Percentiles rank a stretch among this genome's conserved stretches.
phyloP scores from a whole-genome alignment of 2,797 vertebrate species.

The Sciurus carolinensis region DNA sequence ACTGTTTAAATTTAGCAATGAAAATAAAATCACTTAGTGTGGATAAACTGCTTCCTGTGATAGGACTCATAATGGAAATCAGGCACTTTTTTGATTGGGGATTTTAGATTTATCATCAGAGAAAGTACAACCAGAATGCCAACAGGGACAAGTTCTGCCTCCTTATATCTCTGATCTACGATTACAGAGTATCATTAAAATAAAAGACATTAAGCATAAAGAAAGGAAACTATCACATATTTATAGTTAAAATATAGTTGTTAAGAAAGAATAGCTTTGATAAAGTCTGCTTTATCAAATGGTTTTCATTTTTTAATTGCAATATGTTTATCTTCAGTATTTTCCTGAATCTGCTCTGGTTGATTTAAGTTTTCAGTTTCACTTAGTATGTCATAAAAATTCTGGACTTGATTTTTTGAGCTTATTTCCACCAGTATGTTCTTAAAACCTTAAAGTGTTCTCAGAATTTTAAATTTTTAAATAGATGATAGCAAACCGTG shows the following conservation, averaged over 20 bases:
- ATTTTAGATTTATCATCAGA: slow-evolving; percentile 31
- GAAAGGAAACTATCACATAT: neutral
- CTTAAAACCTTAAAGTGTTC: neutral
- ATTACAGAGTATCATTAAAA: neutral
- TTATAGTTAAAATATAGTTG: neutral
- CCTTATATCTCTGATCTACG: neutral
- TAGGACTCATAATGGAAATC: neutral
- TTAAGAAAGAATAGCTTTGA: neutral
- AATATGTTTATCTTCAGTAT: neutral
- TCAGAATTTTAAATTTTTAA: slow-evolving; percentile 25
- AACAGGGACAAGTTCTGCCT: neutral
- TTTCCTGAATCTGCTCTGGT: neutral
- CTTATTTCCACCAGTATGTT: neutral
- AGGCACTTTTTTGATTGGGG: neutral
- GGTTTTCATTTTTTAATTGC: neutral
- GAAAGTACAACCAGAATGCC: neutral
- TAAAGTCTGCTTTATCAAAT: neutral
- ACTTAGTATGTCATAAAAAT: neutral
- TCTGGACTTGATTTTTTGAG: neutral
- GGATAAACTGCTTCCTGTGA: neutral
- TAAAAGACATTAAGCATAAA: neutral
- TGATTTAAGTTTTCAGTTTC: neutral
- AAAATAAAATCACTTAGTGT: neutral
- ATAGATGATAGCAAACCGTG: neutral
- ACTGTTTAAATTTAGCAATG: neutral